phyloP scores from a whole-genome alignment of 2,113 vertebrate species.

The Poecile atricapillus region DNA sequence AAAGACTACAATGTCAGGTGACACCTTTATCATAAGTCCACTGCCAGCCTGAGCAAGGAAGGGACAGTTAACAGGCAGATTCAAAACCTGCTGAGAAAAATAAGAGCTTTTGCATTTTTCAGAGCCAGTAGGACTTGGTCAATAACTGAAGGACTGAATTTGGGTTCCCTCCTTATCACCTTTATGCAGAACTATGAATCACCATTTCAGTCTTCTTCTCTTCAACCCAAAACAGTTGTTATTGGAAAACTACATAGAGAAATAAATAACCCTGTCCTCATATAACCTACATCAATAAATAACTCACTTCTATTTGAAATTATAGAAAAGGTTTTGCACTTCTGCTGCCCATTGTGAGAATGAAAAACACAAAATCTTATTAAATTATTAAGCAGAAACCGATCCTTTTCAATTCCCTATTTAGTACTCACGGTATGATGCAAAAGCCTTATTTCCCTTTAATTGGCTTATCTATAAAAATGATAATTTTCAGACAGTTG shows the following conservation, averaged over 20 bases:
- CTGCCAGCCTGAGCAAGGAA: background rate
- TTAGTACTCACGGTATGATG: conserved; percentile 44
- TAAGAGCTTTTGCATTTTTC: background rate
- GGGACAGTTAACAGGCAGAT: background rate
- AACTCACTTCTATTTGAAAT: conserved; percentile 18
- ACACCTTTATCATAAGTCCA: background rate
- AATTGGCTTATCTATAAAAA: conserved; percentile 68
- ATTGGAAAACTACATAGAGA: background rate
- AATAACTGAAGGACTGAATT: background rate
- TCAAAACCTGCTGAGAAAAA: background rate
- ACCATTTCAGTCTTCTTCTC: background rate
- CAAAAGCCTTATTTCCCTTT: conserved; percentile 50
- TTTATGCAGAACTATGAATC: background rate
- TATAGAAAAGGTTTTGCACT: background rate
- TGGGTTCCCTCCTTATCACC: background rate
- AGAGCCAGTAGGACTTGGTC: background rate
- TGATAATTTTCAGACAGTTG: conserved; percentile 64
- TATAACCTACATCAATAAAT: background rate
- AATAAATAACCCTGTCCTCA: background rate
- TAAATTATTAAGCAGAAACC: conserved; percentile 56
- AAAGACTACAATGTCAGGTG: background rate
- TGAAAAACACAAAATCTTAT: conserved; percentile 26
- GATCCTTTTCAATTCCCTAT: conserved; percentile 44
- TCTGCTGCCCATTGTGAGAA: background rate
- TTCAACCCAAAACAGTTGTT: background rate